Base-by-base conservation (phyloP, 2,113 vertebrate species). In the Eulacestoma nigropectus region DNA sequence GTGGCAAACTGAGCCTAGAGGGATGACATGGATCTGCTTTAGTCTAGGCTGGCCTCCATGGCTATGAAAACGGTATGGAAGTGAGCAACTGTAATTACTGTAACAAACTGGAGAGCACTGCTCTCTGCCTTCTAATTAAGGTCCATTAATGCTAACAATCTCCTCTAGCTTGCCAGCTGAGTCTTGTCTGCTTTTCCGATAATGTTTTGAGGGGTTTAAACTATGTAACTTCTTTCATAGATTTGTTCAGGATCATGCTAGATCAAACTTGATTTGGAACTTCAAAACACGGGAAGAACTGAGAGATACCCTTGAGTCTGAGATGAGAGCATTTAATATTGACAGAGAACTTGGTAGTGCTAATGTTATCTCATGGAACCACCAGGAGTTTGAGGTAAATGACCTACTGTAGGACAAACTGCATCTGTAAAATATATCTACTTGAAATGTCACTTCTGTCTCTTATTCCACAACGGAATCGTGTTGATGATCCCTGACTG, bases 191-290 rank as follows among this genome's bases (percentile, higher is more conserved):
- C 13, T 59, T 94, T 82, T 79, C 46, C 64, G 29, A 19, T 60
- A 27, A 56, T 37, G 20, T 73, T 77, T 84, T 83, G 20, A 69
- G 35, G 7, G 1, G 3, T 73, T 93, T 93, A 86, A 83, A 77
- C 27, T 57, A 4, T 30, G 25, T 53, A 22, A 90, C 17, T 91
- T 87, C 11, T 94, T 33, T 95, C 21, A 26, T 87, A 99, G 99
- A 95, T 99, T 99, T 98, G 98, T 98, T 97, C 97, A 99, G 50
- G 99, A 99, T 97, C 99, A 99, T 68, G 98, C 99, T 20, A 98
- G 97, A 52, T 99, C 99, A 63, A 99, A 99, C 96, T 98, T 99
- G 89, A 99, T 99, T 97, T 99, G 99, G 99, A 99, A 99, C 98
- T 99, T 99, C 95, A 99, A 99, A 98, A 99, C 99, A 11, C 98